phyloP scores from a whole-genome alignment of 2,797 vertebrate genomes.

The Rhinichthys osculus region DNA sequence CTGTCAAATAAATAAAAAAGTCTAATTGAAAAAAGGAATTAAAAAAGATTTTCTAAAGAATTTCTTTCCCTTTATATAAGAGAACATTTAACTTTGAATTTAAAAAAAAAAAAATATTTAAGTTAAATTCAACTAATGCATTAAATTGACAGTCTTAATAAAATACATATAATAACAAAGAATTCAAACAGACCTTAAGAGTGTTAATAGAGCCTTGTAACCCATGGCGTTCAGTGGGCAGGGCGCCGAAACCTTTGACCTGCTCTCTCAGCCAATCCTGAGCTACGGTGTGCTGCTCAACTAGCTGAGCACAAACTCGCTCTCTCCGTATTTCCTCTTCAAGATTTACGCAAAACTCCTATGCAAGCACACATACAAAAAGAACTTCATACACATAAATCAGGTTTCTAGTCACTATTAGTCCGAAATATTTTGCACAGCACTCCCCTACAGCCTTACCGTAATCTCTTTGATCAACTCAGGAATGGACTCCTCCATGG shows the following conservation, averaged over 20 bases:
- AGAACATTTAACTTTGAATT: background rate
- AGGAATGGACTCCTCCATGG: slow-evolving; percentile 68
- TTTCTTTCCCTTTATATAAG: no score
- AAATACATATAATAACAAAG: background rate
- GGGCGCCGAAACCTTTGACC: slow-evolving; percentile 70
- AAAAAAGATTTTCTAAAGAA: no score
- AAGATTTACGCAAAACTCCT: slow-evolving; percentile 67
- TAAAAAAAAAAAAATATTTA: no score
- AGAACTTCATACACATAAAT: slow-evolving; percentile 6
- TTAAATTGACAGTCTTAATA: background rate
- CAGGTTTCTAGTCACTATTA: slow-evolving; percentile 2
- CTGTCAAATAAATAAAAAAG: background rate
- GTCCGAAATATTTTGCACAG: background rate
- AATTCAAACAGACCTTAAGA: slow-evolving; percentile 72
- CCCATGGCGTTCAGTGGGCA: slow-evolving; percentile 66
- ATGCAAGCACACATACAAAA: slow-evolving; percentile 35
- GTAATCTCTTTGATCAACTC: slow-evolving; percentile 71
- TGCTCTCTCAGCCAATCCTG: slow-evolving; percentile 82
- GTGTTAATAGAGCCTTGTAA: slow-evolving; percentile 75
- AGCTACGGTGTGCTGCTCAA: slow-evolving; percentile 79
- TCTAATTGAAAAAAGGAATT: no score
- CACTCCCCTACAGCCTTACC: slow-evolving; percentile 65
- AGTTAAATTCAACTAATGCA: background rate
- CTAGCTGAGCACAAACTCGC: slow-evolving; percentile 75
- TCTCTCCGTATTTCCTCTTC: slow-evolving; percentile 75